A percentile compares a stretch with the other conserved stretches of the same genome.
phyloP scores from a whole-genome alignment of 2,113 vertebrate genomes.

The Macquaria australasica region DNA sequence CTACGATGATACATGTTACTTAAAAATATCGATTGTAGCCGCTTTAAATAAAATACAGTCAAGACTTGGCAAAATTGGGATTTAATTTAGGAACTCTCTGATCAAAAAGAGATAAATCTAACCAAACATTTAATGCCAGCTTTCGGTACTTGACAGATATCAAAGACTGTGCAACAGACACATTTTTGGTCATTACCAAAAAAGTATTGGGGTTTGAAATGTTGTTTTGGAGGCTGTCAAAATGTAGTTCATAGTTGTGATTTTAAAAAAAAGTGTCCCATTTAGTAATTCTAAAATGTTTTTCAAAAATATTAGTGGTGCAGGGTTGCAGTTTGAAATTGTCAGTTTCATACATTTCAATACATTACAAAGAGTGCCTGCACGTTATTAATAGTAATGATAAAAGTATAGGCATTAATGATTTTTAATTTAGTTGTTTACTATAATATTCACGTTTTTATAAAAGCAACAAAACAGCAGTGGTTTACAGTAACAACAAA shows the following conservation, averaged over 20 bases:
- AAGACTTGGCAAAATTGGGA: not conserved
- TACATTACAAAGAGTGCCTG: not conserved
- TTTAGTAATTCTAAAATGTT: not conserved
- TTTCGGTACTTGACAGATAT: too few relatives aligned
- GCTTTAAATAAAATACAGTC: not conserved
- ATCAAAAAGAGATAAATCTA: not conserved
- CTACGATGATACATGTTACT: too few relatives aligned
- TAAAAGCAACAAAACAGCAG: not conserved
- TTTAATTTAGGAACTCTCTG: not conserved
- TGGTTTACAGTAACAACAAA: not conserved
- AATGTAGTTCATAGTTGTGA: not conserved
- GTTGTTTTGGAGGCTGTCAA: too few relatives aligned
- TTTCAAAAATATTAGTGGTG: not conserved
- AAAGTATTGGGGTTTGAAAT: not conserved
- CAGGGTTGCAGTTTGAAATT: not conserved
- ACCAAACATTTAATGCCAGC: not conserved
- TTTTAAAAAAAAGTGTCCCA: too few relatives aligned
- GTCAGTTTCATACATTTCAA: not conserved
- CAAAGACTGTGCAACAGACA: too few relatives aligned
- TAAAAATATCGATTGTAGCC: too few relatives aligned
- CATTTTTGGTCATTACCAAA: not conserved
- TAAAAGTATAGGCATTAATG: not conserved
- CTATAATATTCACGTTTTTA: not conserved
- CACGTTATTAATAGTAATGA: not conserved
- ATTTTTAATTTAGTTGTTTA: not conserved